Conservation (phyloP, 2,797 vertebrate species). For the Prionace glauca region DNA sequence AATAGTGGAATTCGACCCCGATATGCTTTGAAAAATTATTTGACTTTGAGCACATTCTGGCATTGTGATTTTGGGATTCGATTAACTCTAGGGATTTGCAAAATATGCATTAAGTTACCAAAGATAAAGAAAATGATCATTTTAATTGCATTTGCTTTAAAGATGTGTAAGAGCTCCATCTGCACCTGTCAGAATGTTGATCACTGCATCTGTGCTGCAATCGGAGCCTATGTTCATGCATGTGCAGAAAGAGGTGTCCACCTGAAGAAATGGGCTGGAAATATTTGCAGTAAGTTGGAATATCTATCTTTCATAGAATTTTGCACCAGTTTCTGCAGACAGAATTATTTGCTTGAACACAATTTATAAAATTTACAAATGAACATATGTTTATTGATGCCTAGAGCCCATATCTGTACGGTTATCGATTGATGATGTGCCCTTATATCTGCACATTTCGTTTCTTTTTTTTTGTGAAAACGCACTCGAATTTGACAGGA, state of each 20-base stretch:
- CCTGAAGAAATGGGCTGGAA: constrained; percentile 46
- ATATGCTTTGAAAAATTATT: neutral
- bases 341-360: neutral
- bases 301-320: neutral
- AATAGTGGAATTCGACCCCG: neutral
- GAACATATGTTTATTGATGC: neutral
- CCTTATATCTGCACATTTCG: neutral
- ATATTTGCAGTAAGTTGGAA: constrained; percentile 46
- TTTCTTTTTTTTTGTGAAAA: neutral
- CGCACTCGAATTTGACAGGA: neutral
- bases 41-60: neutral
- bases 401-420: neutral
- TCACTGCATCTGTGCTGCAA: constrained; percentile 48
- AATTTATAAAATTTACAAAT: neutral
- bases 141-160: constrained; percentile 38
- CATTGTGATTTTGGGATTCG: too few relatives aligned
- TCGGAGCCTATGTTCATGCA: constrained; percentile 52
- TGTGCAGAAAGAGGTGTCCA: constrained; percentile 49
- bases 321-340: neutral
- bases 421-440: neutral
- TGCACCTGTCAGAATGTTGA: constrained; percentile 48
- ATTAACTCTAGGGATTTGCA: neutral
- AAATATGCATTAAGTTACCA: neutral
- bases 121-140: constrained; percentile 43
- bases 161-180: constrained; percentile 51